phyloP scores from a whole-genome alignment of 2,113 vertebrate species.

The Sylvia atricapilla region DNA sequence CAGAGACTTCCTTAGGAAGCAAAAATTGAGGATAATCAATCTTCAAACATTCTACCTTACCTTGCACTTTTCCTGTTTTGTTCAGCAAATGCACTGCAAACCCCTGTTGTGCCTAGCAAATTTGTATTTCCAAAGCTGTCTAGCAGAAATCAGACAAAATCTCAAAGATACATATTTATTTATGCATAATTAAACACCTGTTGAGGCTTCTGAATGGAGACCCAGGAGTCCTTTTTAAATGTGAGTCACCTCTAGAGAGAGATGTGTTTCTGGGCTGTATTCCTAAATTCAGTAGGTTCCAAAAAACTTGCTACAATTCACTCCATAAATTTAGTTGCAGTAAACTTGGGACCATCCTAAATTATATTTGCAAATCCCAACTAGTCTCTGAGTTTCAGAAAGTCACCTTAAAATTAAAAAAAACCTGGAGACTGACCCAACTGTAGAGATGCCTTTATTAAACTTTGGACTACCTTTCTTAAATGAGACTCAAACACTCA shows the following conservation, averaged over 20 bases:
- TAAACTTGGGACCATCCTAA: not conserved
- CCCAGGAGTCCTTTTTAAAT: not conserved
- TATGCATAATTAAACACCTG: not conserved
- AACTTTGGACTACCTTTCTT: not conserved
- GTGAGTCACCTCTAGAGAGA: not conserved
- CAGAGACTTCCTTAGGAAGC: constrained; percentile 29
- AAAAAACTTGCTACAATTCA: not conserved
- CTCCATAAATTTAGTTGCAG: not conserved
- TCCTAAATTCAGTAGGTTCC: not conserved
- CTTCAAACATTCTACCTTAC: constrained; percentile 7
- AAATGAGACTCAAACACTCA: not conserved
- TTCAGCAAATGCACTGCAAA: constrained; percentile 8
- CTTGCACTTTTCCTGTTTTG: constrained; percentile 33
- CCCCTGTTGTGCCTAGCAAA: not conserved
- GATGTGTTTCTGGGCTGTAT: not conserved
- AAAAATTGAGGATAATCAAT: constrained; percentile 35
- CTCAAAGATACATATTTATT: not conserved
- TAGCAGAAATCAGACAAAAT: not conserved
- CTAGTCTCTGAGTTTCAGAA: not conserved
- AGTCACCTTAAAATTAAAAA: not conserved
- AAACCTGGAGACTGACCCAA: not conserved
- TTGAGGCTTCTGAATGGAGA: not conserved
- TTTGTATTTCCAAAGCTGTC: not conserved
- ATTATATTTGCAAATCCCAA: not conserved
- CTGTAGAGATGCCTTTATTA: not conserved